A percentile compares a stretch with the other conserved stretches of the same genome.
Conservation (phyloP, 2,797 vertebrate genomes). For the Oreonectes daqikongensis region DNA sequence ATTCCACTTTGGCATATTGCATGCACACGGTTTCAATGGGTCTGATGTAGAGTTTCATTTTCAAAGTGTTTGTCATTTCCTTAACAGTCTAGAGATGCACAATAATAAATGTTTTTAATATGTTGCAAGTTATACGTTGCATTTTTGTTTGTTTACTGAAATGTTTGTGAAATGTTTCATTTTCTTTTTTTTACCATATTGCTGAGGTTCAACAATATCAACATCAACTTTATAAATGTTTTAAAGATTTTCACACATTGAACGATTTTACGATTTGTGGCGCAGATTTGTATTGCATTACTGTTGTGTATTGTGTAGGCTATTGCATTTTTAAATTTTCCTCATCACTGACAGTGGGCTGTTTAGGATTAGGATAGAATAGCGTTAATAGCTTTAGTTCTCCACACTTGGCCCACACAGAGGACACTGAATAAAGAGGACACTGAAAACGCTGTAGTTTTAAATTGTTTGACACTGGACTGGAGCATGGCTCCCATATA, state of each 20-base stretch:
- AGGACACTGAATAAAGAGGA: neutral
- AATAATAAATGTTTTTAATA: neutral
- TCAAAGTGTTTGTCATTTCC: neutral
- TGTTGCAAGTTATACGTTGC: too few relatives aligned
- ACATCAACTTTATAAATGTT: neutral
- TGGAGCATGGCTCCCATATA: too few relatives aligned
- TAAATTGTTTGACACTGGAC: neutral
- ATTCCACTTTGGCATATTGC: conserved; percentile 16
- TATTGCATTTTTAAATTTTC: too few relatives aligned
- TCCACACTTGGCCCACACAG: neutral
- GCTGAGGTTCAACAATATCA: neutral
- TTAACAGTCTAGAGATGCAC: neutral
- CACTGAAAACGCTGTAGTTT: neutral
- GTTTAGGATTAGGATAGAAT: too few relatives aligned
- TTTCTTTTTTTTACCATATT: neutral
- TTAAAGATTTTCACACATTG: neutral
- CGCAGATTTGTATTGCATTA: too few relatives aligned
- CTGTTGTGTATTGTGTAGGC: too few relatives aligned
- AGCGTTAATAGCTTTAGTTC: neutral
- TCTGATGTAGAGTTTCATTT: too few relatives aligned
- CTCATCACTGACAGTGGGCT: too few relatives aligned
- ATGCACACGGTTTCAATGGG: too few relatives aligned
- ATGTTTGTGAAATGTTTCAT: neutral
- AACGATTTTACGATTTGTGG: too few relatives aligned
- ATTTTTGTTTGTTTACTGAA: neutral